Evolutionary conservation across 1,140 invertebrate genomes (phyloP), one percentile per base, ranked within the genome.

Genomic region (Holotrichia oblita): DNA sequence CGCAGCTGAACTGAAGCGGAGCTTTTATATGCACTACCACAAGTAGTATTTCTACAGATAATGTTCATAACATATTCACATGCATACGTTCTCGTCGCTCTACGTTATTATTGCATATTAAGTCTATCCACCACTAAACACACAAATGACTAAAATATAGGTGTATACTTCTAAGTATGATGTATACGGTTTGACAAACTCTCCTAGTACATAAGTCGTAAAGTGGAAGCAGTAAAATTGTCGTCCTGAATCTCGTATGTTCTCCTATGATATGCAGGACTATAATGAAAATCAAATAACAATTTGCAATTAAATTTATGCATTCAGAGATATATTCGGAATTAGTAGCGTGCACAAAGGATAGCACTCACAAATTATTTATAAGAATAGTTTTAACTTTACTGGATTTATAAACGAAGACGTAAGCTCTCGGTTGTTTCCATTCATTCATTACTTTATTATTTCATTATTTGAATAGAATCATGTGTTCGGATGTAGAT

Each of bases 61-160:
- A 14, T 24, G 27, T 10, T 17, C 7, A 10, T 20, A 24, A 69
- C 27, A 22, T 69, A 69, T 69, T 69, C 61, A 34, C 61, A 69
- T 34, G n/a, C 6, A 55, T 17, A 55, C 14, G 48, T 55, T 55
- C 17, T 6, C 14, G 14, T n/a, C 7, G 6, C 48, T 69, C 22
- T 14, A 22, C 44, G 44, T 2, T 69, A 27, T 69, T 69, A 69
- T 69, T 69, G 22, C 61, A 27, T 34, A 69, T 69, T 34, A 69
- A 69, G 17, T 69, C 61, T 17, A 34, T 27, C 20, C 48, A 55
- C 14, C n/a, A 6, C 48, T 14, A 55, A 17, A 17, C 17, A 55
- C n/a, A 17, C 17, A n/a, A 17, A 17, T 17, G 14, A n/a, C 48
- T 14, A 14, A n/a, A 17, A 55, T 55, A 2, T 55, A 55, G 48